Evolutionary conservation across 2,113 vertebrate genomes (phyloP), one percentile per base, ranked within the genome.

Genomic region (Caracal caracal): DNA sequence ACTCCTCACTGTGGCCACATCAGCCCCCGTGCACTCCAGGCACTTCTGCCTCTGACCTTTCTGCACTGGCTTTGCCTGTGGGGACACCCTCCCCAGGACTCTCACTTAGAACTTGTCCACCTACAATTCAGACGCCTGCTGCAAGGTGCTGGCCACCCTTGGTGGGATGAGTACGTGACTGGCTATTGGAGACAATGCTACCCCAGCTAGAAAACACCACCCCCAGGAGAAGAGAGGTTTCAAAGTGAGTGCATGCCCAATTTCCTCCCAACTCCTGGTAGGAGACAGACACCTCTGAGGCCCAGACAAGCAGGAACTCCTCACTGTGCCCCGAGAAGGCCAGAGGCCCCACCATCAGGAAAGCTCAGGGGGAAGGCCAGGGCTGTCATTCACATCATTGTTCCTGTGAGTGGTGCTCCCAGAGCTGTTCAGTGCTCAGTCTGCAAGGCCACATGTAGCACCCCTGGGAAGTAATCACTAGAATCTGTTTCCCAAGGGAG

Each of bases 21-120:
- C 26, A 5, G 35, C 15, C 10, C 47, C 79, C 3, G 0, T 3
- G 20, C 26, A 2, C 17, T 3, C 37, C 4, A 5, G 33, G 15
- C 10, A 26, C 53, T 10, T 12, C 35, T 11, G 43, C 10, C 33
- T 33, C 71, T 17, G 22, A 51, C 43, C 49, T 92, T 33, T 65
- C 49, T 35, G 22, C 43, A 20, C 19, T n/a, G 59, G 43, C 37
- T n/a, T 30, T 17, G 35, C 47, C 35, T 43, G 33, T 26, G 81
- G 43, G 49, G 47, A 53, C 16, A 26, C n/a, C 30, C 40, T 20
- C 30, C 65, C 84, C 7, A 6, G 9, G 30, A 4, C 79, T 37
- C 11, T 6, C 10, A 20, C 0, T 0, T 3, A 37, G 22, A 8
- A 19, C 61, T 49, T 19, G 0, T 20, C 88, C 59, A 19, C 30